Conservation (phyloP, 2,888 invertebrate genomes). For the Bembecia ichneumoniformis region DNA sequence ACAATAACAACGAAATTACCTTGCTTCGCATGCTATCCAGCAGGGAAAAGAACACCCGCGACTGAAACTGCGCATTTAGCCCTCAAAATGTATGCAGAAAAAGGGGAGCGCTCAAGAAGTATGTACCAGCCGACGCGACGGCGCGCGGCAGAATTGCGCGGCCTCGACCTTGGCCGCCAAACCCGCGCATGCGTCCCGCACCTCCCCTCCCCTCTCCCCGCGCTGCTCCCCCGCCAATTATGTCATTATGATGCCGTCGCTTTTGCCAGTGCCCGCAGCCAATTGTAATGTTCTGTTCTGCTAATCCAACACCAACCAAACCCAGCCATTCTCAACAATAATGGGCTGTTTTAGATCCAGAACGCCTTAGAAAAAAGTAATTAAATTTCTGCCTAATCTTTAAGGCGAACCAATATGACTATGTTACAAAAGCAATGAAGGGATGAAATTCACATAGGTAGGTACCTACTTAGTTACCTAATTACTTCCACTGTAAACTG, state of each 20-base stretch:
- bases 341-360: too few species aligned
- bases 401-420: too few species aligned
- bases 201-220: conserved; percentile 27
- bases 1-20: conserved; percentile 28
- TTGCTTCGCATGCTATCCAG: conserved; percentile 15
- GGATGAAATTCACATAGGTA: too few species aligned
- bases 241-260: conserved; percentile 52
- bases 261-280: neutral
- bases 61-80: conserved; percentile 43
- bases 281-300: neutral
- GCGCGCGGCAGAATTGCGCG: conserved; percentile 67
- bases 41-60: conserved; percentile 41
- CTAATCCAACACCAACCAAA: neutral
- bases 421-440: too few species aligned
- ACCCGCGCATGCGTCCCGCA: conserved; percentile 67
- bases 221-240: conserved; percentile 53
- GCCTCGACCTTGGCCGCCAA: conserved; percentile 73
- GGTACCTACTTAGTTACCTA: too few species aligned
- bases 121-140: conserved; percentile 55
- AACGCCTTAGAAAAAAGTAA: too few species aligned
- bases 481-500: too few species aligned
- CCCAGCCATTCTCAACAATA: too few species aligned
- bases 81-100: conserved; percentile 42
- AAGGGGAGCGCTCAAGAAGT: conserved; percentile 39
- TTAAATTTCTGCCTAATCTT: too few species aligned